Base-by-base conservation (phyloP, 2,888 invertebrate genomes). In the Scaptomyza polygonia region DNA sequence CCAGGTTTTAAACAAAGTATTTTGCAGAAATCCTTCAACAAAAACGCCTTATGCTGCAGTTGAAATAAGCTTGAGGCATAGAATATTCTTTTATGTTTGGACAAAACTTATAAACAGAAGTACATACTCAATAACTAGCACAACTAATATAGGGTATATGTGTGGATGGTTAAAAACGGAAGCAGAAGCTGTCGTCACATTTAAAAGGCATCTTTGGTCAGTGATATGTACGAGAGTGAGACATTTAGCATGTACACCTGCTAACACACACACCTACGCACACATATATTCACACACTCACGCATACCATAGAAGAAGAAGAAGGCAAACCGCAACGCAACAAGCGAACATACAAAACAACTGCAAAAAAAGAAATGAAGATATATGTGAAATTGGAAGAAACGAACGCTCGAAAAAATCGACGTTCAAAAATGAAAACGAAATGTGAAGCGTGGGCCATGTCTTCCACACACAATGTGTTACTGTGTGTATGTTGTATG, bases 361-460 rank as follows among this genome's bases (percentile, higher is more conserved):
- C 5, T n/a, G 61, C 45, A 47, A 36, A 36, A 14, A 30, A 32
- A 21, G 25, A 18, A 44, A 39, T n/a, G 27, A 36, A 59, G 48
- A 56, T 16, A 52, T 34, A 27, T 32, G 36, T 51, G 39, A 70
- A 64, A 71, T 65, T 70, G 51, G 49, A 36, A 70, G 74, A 73
- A 65, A 66, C 48, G 65, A 80, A 83, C 44, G 56, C 67, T 68
- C 59, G 49, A 76, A 78, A 78, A 39, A 83, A 86, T 77, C 86
- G 86, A 79, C 86, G 77, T 77, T 86, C 86, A 79, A 67, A 84
- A 86, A 77, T 6, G 81, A 72, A 76, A 86, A 70, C 73, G 78
- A 71, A 80, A 78, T 78, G 83, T 68, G 80, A 77, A 66, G 51
- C 64, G 62, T 27, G 62, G 39, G 30, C 27, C 36, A 32, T 64